Conservation (phyloP, 2,888 invertebrate genomes). For the Drosophila dives region DNA sequence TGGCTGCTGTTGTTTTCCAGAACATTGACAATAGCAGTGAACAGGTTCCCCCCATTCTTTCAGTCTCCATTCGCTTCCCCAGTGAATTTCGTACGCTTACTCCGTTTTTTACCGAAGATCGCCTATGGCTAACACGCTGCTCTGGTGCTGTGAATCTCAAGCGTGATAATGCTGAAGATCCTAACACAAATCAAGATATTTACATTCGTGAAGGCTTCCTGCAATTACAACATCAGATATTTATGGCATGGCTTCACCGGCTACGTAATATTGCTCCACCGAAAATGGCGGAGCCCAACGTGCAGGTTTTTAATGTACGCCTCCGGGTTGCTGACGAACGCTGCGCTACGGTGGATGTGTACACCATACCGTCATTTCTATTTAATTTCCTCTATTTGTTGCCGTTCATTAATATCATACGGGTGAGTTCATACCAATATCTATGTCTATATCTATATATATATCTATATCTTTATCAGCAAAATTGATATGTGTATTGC, state of each 20-base stretch:
- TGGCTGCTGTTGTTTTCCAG: slow-evolving; percentile 71
- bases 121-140: slow-evolving; percentile 79
- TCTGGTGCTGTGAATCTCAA: slow-evolving; percentile 54
- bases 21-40: neutral
- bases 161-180: slow-evolving; percentile 38
- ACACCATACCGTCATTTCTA: slow-evolving; percentile 60
- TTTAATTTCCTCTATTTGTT: slow-evolving; percentile 73
- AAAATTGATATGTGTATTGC: too few relatives aligned
- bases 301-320: slow-evolving; percentile 57
- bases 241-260: slow-evolving; percentile 63
- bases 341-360: slow-evolving; percentile 41
- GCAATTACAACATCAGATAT: slow-evolving; percentile 75
- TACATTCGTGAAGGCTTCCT: slow-evolving; percentile 80
- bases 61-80: slow-evolving; percentile 72
- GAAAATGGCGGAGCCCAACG: slow-evolving; percentile 22
- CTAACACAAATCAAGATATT: slow-evolving; percentile 59
- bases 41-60: slow-evolving; percentile 37
- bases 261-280: slow-evolving; percentile 1
- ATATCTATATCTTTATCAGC: neutral
- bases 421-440: slow-evolving; percentile 54
- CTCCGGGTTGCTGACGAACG: slow-evolving; percentile 36
- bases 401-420: slow-evolving; percentile 71
- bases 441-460: neutral
- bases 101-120: slow-evolving; percentile 52
- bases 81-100: slow-evolving; percentile 72